phyloP scores from a whole-genome alignment of 2,113 vertebrate genomes.

The Philantomba maxwellii region DNA sequence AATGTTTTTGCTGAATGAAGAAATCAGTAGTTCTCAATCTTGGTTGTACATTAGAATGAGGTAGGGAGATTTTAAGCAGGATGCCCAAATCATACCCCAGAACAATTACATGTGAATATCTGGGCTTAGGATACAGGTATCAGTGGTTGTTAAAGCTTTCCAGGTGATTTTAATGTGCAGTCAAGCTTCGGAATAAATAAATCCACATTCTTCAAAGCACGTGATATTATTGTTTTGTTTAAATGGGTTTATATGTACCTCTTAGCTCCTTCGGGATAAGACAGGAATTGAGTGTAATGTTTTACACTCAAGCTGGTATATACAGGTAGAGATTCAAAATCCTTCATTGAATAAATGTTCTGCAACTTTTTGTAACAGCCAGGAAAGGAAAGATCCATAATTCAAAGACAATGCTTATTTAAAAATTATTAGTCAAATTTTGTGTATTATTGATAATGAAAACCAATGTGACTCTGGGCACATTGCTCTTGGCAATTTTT shows the following conservation, averaged over 20 bases:
- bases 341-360: neutral
- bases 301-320: neutral
- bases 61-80: neutral
- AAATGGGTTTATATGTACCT: neutral
- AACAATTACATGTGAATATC: neutral
- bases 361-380: neutral
- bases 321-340: neutral
- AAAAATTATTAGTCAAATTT: neutral
- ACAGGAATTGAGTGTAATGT: neutral
- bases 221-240: neutral
- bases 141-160: neutral
- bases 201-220: neutral
- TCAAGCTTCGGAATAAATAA: neutral
- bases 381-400: neutral
- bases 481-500: neutral
- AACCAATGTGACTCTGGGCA: neutral
- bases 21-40: neutral
- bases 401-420: neutral
- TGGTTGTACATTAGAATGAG: neutral
- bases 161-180: neutral
- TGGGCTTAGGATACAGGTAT: neutral
- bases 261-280: neutral
- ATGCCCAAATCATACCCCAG: neutral
- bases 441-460: neutral
- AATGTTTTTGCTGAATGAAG: neutral